Base-by-base conservation (phyloP, 2,797 vertebrate species). In the Ficedula albicollis region DNA sequence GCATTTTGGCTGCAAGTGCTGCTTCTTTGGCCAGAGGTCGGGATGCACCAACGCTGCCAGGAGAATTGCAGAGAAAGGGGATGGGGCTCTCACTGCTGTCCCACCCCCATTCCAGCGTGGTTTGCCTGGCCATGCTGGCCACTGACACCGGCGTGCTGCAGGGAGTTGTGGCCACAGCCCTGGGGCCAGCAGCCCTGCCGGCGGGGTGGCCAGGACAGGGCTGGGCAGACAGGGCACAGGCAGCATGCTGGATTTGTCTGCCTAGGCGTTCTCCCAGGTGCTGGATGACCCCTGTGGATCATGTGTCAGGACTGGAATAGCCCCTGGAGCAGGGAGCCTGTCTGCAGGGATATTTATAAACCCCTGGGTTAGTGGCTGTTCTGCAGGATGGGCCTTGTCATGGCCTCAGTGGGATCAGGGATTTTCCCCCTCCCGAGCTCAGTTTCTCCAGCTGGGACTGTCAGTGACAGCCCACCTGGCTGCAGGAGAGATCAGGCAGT, bases 231-330 rank as follows among this genome's bases (percentile, higher is more conserved):
- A 5, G 13, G 15, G 18, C 3, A 8, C 13, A 2, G 8, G 63
- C 69, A 63, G 15, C 29, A 1, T 3, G 67, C 58, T 0, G 10
- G 79, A 13, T 90, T 79, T 62, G 41, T 75, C 56, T 0, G 1
- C 22, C 96, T 94, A 97, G 95, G 94, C 64, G 9, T 87, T 95
- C 95, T 97, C 97, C 91, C 93, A 94, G 96, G 95, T 93, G 89
- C 94, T 95, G 68, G 84, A 90, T 96, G 97, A 96, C 85, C 66
- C 6, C 18, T 1, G 11, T 36, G 95, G 96, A 97, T 98, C 85
- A 4, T 77, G 86, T 98, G 96, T 97, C 97, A 89, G 48, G 95
- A 95, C 96, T 92, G 94, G 97, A 98, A 98, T 98, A 98, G 93
- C 90, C 95, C 84, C 76, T 6, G 32, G 90, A 32, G 70, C 83